Evolutionary conservation across 2,113 vertebrate genomes (phyloP).

Genomic region (Hymenochirus boettgeri): DNA sequence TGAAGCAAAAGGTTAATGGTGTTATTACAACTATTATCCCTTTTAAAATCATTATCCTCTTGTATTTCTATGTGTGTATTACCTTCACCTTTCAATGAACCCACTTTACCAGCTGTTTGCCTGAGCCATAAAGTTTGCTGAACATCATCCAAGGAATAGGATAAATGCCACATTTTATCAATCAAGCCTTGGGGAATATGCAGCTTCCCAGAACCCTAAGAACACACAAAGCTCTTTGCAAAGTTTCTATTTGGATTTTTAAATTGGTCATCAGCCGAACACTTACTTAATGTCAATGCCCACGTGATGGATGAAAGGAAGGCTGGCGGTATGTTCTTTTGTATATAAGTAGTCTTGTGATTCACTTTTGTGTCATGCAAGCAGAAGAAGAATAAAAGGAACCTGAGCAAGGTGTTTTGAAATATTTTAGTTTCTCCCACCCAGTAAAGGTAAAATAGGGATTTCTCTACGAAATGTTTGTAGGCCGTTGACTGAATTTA

Average conservation of each 20-base stretch:
- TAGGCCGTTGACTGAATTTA: too few relatives aligned
- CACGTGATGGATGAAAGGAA: constrained; percentile 42
- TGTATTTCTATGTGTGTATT: constrained; percentile 89
- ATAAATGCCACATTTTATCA: constrained; percentile 90
- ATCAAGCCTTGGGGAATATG: constrained; percentile 86
- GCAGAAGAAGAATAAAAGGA: too few relatives aligned
- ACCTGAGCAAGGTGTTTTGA: too few relatives aligned
- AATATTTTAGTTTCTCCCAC: too few relatives aligned
- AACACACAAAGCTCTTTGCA: constrained; percentile 68
- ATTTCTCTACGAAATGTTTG: too few relatives aligned
- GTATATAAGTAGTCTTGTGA: too few relatives aligned
- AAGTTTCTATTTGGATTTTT: constrained; percentile 74
- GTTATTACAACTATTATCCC: constrained; percentile 87
- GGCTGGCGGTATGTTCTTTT: constrained; percentile 20
- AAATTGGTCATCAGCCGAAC: constrained; percentile 67
- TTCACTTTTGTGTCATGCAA: too few relatives aligned
- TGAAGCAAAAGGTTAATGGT: constrained; percentile 88
- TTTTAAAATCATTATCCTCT: constrained; percentile 88
- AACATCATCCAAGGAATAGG: constrained; percentile 81
- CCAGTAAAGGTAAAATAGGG: too few relatives aligned
- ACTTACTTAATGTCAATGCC: constrained; percentile 56
- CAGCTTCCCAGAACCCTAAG: constrained; percentile 64
- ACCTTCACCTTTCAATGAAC: constrained; percentile 97
- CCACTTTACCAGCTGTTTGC: constrained; percentile 90
- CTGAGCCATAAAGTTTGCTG: constrained; percentile 87